Evolutionary conservation across 2,113 vertebrate species (phyloP).

Genomic region (Epinephelus lanceolatus): DNA sequence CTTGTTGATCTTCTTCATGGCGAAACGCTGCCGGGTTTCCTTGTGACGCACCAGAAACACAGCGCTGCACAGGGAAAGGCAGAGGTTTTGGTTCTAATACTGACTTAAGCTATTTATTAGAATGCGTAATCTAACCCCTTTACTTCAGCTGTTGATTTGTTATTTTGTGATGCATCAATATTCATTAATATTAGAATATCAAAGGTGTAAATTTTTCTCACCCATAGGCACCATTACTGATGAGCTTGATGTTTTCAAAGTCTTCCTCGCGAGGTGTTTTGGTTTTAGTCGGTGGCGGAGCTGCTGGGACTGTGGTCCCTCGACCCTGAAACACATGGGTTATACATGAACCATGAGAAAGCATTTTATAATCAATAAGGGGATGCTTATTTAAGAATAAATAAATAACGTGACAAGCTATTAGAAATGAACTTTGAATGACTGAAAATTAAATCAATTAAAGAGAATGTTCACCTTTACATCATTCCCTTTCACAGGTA

Average conservation of each 20-base stretch:
- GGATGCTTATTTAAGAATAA: background rate
- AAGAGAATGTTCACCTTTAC: background rate
- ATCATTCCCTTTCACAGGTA: background rate
- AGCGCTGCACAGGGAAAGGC: constrained; percentile 79
- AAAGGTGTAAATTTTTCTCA: constrained; percentile 52
- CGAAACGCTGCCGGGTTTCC: constrained; percentile 95
- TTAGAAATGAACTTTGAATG: too few relatives aligned
- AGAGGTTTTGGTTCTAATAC: background rate
- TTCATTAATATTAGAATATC: background rate
- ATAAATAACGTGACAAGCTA: too few relatives aligned
- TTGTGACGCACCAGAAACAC: constrained; percentile 96
- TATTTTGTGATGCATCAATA: background rate
- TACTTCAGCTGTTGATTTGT: background rate
- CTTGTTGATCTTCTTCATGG: constrained; percentile 99
- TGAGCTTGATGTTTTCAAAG: constrained; percentile 97
- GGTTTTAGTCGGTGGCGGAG: constrained; percentile 82
- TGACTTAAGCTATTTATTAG: too few relatives aligned
- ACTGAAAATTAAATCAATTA: background rate
- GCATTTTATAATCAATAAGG: background rate
- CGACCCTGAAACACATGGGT: constrained; percentile 83
- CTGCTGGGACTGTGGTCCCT: constrained; percentile 82
- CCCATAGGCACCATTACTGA: constrained; percentile 99
- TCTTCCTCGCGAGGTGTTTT: constrained; percentile 95
- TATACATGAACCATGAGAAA: background rate
- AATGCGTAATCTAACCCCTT: background rate